A percentile compares a stretch with the other conserved stretches of the same genome.
Evolutionary conservation across 2,113 vertebrate species (phyloP).

Genomic region (Ptilonorhynchus violaceus): DNA sequence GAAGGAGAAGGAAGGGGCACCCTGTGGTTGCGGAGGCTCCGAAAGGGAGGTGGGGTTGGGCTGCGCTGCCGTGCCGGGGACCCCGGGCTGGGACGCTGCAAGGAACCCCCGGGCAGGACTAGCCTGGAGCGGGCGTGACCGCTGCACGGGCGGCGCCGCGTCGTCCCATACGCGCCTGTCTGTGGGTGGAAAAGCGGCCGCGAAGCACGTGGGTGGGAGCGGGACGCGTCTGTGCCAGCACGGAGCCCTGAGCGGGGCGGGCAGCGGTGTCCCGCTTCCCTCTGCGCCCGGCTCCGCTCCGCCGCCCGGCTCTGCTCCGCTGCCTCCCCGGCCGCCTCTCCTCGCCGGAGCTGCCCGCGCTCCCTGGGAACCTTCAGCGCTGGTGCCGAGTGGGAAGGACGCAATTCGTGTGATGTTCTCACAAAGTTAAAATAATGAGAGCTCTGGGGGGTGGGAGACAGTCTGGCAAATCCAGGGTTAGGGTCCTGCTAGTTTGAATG

Average conservation of each 20-base stretch:
- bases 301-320: not conserved
- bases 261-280: not conserved
- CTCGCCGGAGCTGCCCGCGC: not conserved
- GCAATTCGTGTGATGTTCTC: not conserved
- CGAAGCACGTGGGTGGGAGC: slow-evolving; percentile 66
- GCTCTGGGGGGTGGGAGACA: not conserved
- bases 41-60: not conserved
- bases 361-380: not conserved
- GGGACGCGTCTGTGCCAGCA: not conserved
- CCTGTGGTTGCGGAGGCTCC: not conserved
- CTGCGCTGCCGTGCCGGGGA: not conserved
- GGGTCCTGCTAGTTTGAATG: not conserved
- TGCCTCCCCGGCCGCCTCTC: not conserved
- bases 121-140: not conserved
- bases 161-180: not conserved
- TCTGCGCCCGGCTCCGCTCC: not conserved
- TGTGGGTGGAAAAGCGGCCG: not conserved
- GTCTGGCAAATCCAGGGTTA: not conserved
- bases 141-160: not conserved
- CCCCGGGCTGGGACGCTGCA: not conserved
- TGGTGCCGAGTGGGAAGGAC: not conserved
- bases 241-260: not conserved
- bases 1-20: not conserved
- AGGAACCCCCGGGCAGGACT: not conserved
- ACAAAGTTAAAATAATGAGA: not conserved